A percentile compares a stretch with the other conserved stretches of the same genome.
Conservation (phyloP, 2,797 vertebrate genomes). For the Chrysocyon brachyurus region DNA sequence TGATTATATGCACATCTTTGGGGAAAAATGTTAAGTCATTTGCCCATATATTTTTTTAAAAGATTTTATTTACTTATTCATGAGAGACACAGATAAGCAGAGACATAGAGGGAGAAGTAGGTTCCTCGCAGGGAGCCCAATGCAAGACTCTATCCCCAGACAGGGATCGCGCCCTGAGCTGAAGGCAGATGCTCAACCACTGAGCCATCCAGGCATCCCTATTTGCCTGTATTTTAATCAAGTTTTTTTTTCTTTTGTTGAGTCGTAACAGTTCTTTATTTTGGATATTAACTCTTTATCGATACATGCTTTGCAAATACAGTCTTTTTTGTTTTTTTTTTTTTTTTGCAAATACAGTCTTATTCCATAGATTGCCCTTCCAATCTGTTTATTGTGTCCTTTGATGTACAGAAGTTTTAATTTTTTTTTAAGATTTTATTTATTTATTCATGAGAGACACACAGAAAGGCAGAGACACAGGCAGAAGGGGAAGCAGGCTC, state of each 20-base stretch:
- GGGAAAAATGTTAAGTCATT: not conserved
- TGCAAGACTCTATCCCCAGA: too few relatives aligned
- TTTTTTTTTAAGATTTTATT: not conserved
- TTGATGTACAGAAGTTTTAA: not conserved
- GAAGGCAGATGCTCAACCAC: too few relatives aligned
- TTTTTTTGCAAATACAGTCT: not conserved
- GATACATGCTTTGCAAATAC: not conserved
- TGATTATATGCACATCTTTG: not conserved
- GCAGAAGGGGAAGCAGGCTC: too few relatives aligned
- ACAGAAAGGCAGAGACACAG: too few relatives aligned
- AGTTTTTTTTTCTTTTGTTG: not conserved
- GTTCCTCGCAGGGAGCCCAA: too few relatives aligned
- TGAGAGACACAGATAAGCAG: too few relatives aligned
- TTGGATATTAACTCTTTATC: not conserved
- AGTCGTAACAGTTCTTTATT: slow-evolving; percentile 22
- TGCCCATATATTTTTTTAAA: not conserved
- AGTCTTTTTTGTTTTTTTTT: not conserved
- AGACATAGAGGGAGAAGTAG: too few relatives aligned
- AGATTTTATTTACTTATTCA: too few relatives aligned
- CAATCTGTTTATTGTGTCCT: not conserved
- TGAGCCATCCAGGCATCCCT: too few relatives aligned
- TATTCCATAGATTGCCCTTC: not conserved
- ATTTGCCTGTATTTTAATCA: not conserved
- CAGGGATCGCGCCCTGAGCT: too few relatives aligned
- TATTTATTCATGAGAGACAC: too few relatives aligned